phyloP scores from a whole-genome alignment of 2,888 invertebrate species.

The Callyntrura sp. region DNA sequence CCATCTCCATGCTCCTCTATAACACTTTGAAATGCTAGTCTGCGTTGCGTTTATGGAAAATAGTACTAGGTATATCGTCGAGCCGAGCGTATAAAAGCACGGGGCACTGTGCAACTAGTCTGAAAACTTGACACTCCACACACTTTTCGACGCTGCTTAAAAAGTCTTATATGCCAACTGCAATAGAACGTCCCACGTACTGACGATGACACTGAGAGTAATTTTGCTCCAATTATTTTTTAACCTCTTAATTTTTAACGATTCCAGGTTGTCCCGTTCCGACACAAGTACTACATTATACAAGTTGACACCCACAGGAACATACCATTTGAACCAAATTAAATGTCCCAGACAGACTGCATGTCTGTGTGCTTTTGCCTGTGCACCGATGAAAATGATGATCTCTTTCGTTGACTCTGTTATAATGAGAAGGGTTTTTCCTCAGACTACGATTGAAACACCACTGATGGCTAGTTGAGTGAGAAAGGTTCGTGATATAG shows the following conservation, averaged over 20 bases:
- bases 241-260: background rate
- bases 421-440: slow-evolving; percentile 72
- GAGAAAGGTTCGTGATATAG: slow-evolving; percentile 77
- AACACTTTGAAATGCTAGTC: background rate
- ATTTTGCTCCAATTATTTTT: background rate
- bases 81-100: background rate
- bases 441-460: slow-evolving; percentile 73
- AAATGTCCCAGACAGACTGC: slow-evolving; percentile 1
- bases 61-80: background rate
- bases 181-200: background rate
- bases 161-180: background rate
- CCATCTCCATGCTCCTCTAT: too few species aligned
- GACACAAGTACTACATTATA: background rate
- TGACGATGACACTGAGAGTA: background rate
- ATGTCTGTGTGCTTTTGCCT: background rate
- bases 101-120: slow-evolving; percentile 52
- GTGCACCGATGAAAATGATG: slow-evolving; percentile 8
- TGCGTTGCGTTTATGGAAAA: background rate
- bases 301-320: background rate
- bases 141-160: background rate
- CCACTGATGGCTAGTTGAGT: slow-evolving; percentile 74
- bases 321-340: too few species aligned
- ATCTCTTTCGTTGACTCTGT: slow-evolving; percentile 33
- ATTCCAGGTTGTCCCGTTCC: background rate
- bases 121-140: background rate